Evolutionary conservation across 2,888 invertebrate genomes (phyloP).

Genomic region (Brachypterus glaber): DNA sequence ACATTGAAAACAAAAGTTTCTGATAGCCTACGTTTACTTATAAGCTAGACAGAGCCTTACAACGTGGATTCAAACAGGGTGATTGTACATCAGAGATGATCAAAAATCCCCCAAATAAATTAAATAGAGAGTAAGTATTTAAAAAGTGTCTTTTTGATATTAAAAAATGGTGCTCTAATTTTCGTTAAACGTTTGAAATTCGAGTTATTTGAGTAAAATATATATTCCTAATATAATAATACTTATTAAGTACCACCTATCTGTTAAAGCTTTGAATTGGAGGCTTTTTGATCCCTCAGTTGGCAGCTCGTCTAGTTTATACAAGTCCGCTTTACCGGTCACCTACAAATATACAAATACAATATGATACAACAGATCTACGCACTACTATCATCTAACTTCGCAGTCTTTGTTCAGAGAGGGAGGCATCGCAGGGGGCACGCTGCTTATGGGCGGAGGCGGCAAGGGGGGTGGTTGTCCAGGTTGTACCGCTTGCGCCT

Average conservation of each 20-base stretch:
- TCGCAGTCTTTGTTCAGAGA: conserved; percentile 71
- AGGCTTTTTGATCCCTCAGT: too few species aligned
- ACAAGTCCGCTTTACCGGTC: conserved; percentile 35
- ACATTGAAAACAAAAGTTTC: conserved; percentile 35
- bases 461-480: conserved; percentile 30
- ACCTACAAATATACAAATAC: conserved; percentile 17
- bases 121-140: too few species aligned
- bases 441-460: conserved; percentile 19
- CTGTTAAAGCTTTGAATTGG: too few species aligned
- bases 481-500: conserved; percentile 31
- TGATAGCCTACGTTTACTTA: conserved; percentile 11
- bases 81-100: too few species aligned
- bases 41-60: conserved; percentile 17
- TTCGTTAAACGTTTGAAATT: too few species aligned
- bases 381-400: conserved; percentile 74
- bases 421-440: conserved; percentile 14
- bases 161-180: too few species aligned
- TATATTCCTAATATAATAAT: too few species aligned
- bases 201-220: too few species aligned
- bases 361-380: conserved; percentile 19
- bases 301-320: conserved; percentile 31
- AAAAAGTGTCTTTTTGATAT: too few species aligned
- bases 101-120: too few species aligned
- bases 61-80: conserved; percentile 31
- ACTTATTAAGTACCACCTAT: too few species aligned